Evolutionary conservation across 2,797 vertebrate species (phyloP).

Genomic region (Peromyscus melanophrys): DNA sequence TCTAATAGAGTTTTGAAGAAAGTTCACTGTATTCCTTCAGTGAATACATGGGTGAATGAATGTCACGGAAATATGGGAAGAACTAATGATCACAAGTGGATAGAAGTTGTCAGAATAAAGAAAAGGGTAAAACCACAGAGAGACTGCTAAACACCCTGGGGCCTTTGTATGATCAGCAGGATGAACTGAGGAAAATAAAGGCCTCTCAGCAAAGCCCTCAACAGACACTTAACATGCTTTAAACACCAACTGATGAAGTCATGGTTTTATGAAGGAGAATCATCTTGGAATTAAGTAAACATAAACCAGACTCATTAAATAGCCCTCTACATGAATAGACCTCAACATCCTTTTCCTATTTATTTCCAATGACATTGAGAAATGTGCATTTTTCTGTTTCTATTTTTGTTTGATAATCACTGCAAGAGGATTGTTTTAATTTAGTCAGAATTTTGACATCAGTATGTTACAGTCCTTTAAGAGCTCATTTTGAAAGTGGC

Average conservation of each 20-base stretch:
- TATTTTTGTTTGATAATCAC: constrained; percentile 50
- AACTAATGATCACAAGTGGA: background rate
- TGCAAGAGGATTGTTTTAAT: constrained; percentile 23
- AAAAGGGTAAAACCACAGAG: background rate
- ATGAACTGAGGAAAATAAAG: background rate
- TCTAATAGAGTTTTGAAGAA: background rate
- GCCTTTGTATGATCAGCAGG: background rate
- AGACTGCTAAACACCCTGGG: background rate
- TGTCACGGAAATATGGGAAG: background rate
- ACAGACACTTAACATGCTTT: background rate
- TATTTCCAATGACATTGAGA: constrained; percentile 42
- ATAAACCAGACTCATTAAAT: background rate
- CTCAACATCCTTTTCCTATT: constrained; percentile 43
- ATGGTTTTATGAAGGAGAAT: background rate
- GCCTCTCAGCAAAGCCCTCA: background rate
- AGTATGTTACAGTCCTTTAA: background rate
- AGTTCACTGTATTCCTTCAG: background rate
- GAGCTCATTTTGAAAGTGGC: constrained; percentile 29
- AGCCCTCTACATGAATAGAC: background rate
- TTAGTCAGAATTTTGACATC: constrained; percentile 51
- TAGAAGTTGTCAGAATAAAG: background rate
- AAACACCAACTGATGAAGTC: background rate
- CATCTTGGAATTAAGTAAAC: constrained; percentile 29
- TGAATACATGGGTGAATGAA: background rate
- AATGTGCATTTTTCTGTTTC: background rate